Conservation (phyloP, 2,888 invertebrate genomes). For the Tyria jacobaeae region DNA sequence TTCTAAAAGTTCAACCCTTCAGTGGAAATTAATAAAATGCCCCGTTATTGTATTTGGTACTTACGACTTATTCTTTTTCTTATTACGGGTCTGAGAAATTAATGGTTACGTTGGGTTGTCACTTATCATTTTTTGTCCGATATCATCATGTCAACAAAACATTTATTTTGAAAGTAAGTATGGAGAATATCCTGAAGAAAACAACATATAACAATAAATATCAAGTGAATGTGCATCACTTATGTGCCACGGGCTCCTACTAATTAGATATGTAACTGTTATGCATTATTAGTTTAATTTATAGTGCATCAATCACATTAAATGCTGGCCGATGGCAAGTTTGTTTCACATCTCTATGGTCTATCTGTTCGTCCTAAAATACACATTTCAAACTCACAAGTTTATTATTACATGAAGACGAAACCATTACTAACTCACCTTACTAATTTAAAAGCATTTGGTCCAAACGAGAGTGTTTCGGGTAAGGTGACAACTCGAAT, state of each 20-base stretch:
- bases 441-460: constrained; percentile 61
- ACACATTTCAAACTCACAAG: constrained; percentile 81
- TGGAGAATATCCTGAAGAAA: background rate
- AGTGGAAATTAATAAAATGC: background rate
- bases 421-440: constrained; percentile 82
- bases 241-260: constrained; percentile 59
- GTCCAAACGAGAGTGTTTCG: constrained; percentile 35
- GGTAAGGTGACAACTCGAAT: constrained; percentile 18
- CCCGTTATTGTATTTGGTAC: background rate
- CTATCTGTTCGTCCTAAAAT: constrained; percentile 85
- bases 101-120: background rate
- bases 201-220: background rate
- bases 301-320: constrained; percentile 72
- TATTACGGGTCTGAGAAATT: background rate
- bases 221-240: constrained; percentile 63
- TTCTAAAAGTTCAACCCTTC: background rate
- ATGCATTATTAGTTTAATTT: constrained; percentile 52
- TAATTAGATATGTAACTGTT: constrained; percentile 49
- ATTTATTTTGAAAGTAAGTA: constrained; percentile 2
- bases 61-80: background rate
- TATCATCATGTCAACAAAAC: background rate
- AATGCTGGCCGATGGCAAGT: constrained; percentile 69
- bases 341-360: constrained; percentile 75
- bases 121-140: background rate
- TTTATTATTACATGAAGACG: constrained; percentile 61